These are phyloP conservation scores for Drosophila lacertosa DNA, from an alignment of 1,140 invertebrate species.

Conservation along the genomic window DNA sequence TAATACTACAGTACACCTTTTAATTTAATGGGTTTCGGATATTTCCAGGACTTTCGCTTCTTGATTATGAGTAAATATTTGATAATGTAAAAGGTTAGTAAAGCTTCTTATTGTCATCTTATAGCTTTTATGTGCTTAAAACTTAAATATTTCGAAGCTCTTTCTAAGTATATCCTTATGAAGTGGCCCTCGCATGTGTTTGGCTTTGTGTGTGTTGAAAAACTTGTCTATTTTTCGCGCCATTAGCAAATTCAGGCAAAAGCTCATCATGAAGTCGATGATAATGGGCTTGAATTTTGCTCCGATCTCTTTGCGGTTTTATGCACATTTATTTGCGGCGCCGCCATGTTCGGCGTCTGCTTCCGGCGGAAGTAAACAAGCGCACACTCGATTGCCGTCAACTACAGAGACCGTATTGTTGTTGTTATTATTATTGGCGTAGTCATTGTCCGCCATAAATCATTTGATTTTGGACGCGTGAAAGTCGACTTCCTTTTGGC, in stretches of 20 bases:
- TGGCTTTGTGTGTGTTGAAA: slow-evolving; percentile 8
- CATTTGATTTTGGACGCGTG: slow-evolving; percentile 62
- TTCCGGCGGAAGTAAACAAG: slow-evolving; percentile 62
- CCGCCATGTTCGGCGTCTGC: slow-evolving; percentile 46
- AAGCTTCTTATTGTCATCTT: too few relatives aligned
- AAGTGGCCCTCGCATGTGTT: slow-evolving; percentile 2
- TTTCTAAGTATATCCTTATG: not conserved
- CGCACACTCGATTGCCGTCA: slow-evolving; percentile 39
- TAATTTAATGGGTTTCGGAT: too few relatives aligned
- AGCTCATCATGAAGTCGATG: slow-evolving; percentile 37
- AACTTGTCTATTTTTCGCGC: slow-evolving; percentile 55
- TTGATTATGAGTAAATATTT: too few relatives aligned
- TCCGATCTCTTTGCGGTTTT: slow-evolving; percentile 46
- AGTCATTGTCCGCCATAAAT: slow-evolving; percentile 60
- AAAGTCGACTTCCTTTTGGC: slow-evolving; percentile 50
- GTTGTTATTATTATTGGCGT: slow-evolving; percentile 36
- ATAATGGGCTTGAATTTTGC: slow-evolving; percentile 33
- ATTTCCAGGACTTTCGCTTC: too few relatives aligned
- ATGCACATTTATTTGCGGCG: slow-evolving; percentile 51
- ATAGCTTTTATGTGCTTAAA: too few relatives aligned
- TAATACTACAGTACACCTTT: too few relatives aligned
- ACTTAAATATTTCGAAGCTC: too few relatives aligned
- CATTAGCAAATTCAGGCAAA: slow-evolving; percentile 33
- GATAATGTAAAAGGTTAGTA: too few relatives aligned
- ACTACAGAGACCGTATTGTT: slow-evolving; percentile 6